These are phyloP conservation scores for Sesia apiformis DNA, from an alignment of 2,888 invertebrate genomes.

Conservation along the genomic window DNA sequence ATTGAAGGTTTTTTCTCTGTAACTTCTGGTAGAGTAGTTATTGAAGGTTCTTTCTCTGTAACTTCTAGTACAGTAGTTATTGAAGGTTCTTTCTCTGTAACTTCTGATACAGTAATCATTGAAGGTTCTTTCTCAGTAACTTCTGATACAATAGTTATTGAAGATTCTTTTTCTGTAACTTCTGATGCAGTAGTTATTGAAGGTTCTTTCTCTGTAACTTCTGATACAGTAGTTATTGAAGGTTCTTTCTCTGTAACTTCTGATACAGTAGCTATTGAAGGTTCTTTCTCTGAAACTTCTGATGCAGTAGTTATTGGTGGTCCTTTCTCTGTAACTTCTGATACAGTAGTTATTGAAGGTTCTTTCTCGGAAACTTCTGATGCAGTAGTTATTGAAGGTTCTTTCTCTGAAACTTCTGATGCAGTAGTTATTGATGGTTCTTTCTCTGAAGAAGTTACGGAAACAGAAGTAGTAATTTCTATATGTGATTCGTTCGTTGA, in stretches of 20 bases:
- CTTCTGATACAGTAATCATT: not conserved
- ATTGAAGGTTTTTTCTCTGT: not conserved
- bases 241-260: not conserved
- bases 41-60: not conserved
- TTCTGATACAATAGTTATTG: not conserved
- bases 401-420: not conserved
- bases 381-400: not conserved
- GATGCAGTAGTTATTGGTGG: not conserved
- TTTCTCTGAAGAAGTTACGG: not conserved
- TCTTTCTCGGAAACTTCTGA: not conserved
- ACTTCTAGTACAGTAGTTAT: not conserved
- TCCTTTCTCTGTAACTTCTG: not conserved
- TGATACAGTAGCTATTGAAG: not conserved
- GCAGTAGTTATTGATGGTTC: not conserved
- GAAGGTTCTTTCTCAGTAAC: not conserved
- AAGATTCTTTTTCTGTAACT: not conserved
- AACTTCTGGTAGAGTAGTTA: not conserved
- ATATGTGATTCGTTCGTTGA: slow-evolving; percentile 4
- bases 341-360: not conserved
- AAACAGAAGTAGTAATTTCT: not conserved
- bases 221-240: not conserved
- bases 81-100: not conserved
- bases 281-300: not conserved
- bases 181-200: not conserved
- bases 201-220: not conserved